Conservation (phyloP, 2,888 invertebrate species). For the Diplazon laetatorius region DNA sequence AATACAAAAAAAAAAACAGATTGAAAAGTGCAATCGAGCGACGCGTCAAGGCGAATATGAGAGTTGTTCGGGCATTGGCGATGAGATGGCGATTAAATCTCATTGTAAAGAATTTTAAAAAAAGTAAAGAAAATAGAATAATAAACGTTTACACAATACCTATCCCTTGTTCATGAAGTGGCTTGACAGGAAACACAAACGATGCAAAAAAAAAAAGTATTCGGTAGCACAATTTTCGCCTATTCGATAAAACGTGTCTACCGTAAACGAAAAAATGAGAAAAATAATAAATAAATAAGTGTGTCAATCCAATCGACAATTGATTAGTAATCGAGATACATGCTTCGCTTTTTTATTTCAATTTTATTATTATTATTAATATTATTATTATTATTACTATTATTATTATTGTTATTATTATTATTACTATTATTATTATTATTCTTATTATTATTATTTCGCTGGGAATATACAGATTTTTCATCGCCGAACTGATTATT, state of each 20-base stretch:
- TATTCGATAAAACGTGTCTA: slow-evolving; percentile 35
- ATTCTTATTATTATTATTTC: slow-evolving; percentile 25
- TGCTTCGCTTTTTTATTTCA: slow-evolving; percentile 57
- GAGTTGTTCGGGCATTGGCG: slow-evolving; percentile 41
- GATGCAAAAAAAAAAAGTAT: slow-evolving; percentile 17
- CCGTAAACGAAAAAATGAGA: slow-evolving; percentile 29
- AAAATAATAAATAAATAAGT: no score
- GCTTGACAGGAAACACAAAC: slow-evolving; percentile 36
- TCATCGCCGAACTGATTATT: slow-evolving; percentile 34
- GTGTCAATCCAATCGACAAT: slow-evolving; percentile 43
- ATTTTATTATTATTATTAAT: no score
- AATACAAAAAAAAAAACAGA: no score
- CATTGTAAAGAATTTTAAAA: slow-evolving; percentile 46
- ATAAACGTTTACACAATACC: slow-evolving; percentile 56
- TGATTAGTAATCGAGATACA: slow-evolving; percentile 45
- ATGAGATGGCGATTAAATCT: slow-evolving; percentile 60
- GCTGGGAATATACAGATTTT: slow-evolving; percentile 19
- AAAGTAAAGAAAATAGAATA: no score
- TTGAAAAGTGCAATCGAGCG: no score
- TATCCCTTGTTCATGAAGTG: slow-evolving; percentile 55
- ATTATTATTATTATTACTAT: slow-evolving; percentile 22
- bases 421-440: slow-evolving; percentile 19
- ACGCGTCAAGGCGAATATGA: neutral
- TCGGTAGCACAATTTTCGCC: slow-evolving; percentile 42
- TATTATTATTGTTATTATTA: slow-evolving; percentile 29